Conservation (phyloP, 1,140 invertebrate genomes). For the Apis dorsata region DNA sequence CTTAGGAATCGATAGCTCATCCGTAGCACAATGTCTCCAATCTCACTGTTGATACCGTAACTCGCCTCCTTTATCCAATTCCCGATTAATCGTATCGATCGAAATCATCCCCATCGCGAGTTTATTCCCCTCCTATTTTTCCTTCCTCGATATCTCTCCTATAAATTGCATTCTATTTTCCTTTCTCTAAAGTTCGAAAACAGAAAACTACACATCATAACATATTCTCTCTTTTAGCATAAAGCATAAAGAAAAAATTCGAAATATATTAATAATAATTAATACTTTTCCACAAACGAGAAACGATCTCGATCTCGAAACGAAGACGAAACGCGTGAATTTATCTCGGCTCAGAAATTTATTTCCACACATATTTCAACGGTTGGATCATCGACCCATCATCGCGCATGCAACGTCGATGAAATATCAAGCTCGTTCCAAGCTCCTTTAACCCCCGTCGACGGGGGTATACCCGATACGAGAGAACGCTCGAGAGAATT, state of each 20-base stretch:
- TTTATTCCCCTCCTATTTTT: too few species aligned
- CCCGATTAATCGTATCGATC: neutral
- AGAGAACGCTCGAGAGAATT: neutral
- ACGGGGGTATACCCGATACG: neutral
- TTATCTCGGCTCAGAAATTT: too few species aligned
- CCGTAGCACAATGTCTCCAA: neutral
- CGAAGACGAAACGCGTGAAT: neutral
- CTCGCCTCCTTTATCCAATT: neutral
- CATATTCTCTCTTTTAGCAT: too few species aligned
- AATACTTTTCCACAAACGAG: too few species aligned
- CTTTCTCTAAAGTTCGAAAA: too few species aligned
- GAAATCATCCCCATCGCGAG: too few species aligned
- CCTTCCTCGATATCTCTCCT: too few species aligned
- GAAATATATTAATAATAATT: too few species aligned
- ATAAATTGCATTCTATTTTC: too few species aligned
- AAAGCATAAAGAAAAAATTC: too few species aligned
- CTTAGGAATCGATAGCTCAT: neutral
- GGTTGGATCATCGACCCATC: neutral
- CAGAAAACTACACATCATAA: too few species aligned
- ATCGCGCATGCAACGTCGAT: neutral
- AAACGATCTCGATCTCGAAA: neutral
- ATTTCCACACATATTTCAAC: neutral
- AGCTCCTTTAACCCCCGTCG: neutral
- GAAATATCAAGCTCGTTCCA: neutral
- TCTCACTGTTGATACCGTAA: neutral